phyloP scores from a whole-genome alignment of 2,888 invertebrate species.

The Eilema caniola region DNA sequence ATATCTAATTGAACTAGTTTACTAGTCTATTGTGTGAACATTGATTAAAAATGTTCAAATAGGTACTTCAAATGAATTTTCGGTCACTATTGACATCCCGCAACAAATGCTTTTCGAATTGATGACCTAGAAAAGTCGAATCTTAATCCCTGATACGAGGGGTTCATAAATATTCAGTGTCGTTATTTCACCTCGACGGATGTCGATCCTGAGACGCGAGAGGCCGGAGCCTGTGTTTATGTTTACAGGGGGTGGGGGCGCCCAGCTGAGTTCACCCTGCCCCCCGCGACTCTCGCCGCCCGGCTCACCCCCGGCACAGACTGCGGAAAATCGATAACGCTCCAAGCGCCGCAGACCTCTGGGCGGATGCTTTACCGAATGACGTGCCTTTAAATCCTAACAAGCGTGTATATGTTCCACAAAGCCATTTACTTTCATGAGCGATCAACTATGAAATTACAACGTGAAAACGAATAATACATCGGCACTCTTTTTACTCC shows the following conservation, averaged over 20 bases:
- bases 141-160: constrained; percentile 81
- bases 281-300: constrained; percentile 42
- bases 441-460: constrained; percentile 36
- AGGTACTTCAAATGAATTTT: not conserved
- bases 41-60: not conserved
- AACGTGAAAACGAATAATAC: constrained; percentile 21
- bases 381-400: constrained; percentile 64
- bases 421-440: constrained; percentile 23
- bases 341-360: constrained; percentile 71
- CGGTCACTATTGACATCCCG: constrained; percentile 46
- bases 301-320: constrained; percentile 53
- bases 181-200: constrained; percentile 84
- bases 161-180: constrained; percentile 85
- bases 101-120: constrained; percentile 66
- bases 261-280: constrained; percentile 76
- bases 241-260: constrained; percentile 76
- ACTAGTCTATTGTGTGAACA: constrained; percentile 25
- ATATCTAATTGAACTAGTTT: constrained; percentile 35
- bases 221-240: constrained; percentile 78
- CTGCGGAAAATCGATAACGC: constrained; percentile 84
- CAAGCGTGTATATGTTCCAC: constrained; percentile 45
- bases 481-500: constrained; percentile 25
- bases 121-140: constrained; percentile 82
- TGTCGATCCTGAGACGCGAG: constrained; percentile 73
- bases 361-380: constrained; percentile 60